These are phyloP conservation scores for Pyralis farinalis DNA, from an alignment of 2,888 invertebrate species.

Conservation along the genomic window DNA sequence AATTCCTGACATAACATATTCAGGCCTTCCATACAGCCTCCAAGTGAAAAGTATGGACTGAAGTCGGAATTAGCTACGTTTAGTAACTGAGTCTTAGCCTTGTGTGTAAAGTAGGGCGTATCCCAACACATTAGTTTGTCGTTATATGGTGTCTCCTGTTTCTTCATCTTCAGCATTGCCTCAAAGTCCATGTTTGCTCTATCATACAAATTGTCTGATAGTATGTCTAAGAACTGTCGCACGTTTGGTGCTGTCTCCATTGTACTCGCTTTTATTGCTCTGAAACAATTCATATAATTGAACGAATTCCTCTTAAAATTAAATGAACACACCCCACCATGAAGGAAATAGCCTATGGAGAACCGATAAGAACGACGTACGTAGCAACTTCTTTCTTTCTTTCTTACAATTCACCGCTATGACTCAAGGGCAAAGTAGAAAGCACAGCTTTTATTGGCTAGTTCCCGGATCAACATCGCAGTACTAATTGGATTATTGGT, in stretches of 20 bases:
- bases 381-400: too few species aligned
- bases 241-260: constrained; percentile 91
- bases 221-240: constrained; percentile 87
- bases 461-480: too few species aligned
- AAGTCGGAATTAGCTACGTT: constrained; percentile 87
- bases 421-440: too few species aligned
- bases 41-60: constrained; percentile 93
- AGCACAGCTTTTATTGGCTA: too few species aligned
- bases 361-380: too few species aligned
- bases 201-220: constrained; percentile 85
- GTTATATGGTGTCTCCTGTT: constrained; percentile 47
- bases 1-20: constrained; percentile 91
- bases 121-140: constrained; percentile 88
- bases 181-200: constrained; percentile 88
- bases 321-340: too few species aligned
- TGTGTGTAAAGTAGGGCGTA: constrained; percentile 90
- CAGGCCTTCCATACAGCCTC: constrained; percentile 98
- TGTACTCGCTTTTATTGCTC: constrained; percentile 93
- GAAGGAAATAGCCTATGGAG: too few species aligned
- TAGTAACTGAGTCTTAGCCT: constrained; percentile 86
- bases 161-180: constrained; percentile 89
- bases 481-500: too few species aligned
- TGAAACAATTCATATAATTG: too few species aligned
- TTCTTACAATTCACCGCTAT: too few species aligned
- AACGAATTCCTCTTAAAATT: too few species aligned